phyloP scores from a whole-genome alignment of 2,888 invertebrate species.

The Drosophila sordidula region DNA sequence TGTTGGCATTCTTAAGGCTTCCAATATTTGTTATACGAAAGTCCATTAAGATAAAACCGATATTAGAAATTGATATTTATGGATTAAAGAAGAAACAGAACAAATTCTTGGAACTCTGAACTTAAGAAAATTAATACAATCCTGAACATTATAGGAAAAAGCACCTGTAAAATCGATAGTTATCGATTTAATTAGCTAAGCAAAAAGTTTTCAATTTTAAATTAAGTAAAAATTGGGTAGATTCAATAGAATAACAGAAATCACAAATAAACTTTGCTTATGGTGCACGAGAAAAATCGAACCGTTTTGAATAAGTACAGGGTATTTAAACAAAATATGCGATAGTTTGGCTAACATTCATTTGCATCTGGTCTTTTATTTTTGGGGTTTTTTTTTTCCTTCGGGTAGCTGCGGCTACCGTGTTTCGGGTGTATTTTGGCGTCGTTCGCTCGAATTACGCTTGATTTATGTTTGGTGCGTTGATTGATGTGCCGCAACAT shows the following conservation, averaged over 20 bases:
- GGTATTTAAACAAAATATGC: constrained; percentile 18
- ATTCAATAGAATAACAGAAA: background rate
- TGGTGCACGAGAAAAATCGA: too few species aligned
- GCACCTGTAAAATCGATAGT: too few species aligned
- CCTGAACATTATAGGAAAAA: too few species aligned
- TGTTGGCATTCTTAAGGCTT: too few species aligned
- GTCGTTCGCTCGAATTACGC: constrained; percentile 15
- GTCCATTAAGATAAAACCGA: background rate
- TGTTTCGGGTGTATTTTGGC: constrained; percentile 12
- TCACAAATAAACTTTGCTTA: too few species aligned
- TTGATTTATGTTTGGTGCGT: constrained; percentile 63
- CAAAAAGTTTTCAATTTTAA: too few species aligned
- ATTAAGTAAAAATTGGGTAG: background rate
- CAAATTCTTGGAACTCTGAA: too few species aligned
- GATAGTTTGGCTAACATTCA: constrained; percentile 28
- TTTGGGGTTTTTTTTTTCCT: constrained; percentile 24
- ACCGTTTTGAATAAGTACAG: background rate
- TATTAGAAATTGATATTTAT: background rate
- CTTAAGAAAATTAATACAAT: too few species aligned
- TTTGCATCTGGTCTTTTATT: constrained; percentile 39
- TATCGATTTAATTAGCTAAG: too few species aligned
- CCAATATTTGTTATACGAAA: too few species aligned
- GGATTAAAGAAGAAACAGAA: background rate
- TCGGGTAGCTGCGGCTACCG: constrained; percentile 23
- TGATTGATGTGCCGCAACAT: constrained; percentile 68